These are phyloP conservation scores for Delphinapterus leucas DNA, from an alignment of 2,113 vertebrate species.

Conservation along the genomic window DNA sequence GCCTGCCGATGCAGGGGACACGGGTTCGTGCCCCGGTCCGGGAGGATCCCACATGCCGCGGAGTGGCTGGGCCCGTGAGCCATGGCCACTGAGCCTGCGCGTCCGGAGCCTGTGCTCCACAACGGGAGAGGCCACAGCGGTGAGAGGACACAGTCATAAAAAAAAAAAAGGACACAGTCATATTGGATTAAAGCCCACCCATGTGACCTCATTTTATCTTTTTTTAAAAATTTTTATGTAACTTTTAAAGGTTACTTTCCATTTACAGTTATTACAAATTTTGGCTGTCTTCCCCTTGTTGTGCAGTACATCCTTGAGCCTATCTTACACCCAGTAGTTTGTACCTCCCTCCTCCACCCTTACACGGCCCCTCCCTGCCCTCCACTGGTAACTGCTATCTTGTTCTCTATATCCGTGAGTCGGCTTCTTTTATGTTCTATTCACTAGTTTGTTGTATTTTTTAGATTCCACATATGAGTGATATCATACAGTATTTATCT, in stretches of 20 bases:
- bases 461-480: background rate
- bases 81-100: no score
- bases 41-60: no score
- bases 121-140: no score
- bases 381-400: background rate
- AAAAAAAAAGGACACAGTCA: background rate
- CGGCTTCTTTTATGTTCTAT: background rate
- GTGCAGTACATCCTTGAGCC: background rate
- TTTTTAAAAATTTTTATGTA: background rate
- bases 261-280: background rate
- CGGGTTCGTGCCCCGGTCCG: no score
- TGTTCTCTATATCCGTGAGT: background rate
- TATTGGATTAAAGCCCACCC: background rate
- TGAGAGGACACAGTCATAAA: no score
- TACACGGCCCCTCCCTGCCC: background rate
- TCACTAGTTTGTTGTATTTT: background rate
- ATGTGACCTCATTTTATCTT: background rate
- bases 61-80: no score
- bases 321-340: background rate
- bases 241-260: background rate
- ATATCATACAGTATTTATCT: background rate
- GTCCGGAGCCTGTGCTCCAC: no score
- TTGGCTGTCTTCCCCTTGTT: background rate
- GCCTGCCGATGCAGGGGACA: no score
- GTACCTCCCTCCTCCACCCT: background rate